These are phyloP conservation scores for Basileuterus tristriatus DNA, from an alignment of 2,797 vertebrate species.

Conservation along the genomic window DNA sequence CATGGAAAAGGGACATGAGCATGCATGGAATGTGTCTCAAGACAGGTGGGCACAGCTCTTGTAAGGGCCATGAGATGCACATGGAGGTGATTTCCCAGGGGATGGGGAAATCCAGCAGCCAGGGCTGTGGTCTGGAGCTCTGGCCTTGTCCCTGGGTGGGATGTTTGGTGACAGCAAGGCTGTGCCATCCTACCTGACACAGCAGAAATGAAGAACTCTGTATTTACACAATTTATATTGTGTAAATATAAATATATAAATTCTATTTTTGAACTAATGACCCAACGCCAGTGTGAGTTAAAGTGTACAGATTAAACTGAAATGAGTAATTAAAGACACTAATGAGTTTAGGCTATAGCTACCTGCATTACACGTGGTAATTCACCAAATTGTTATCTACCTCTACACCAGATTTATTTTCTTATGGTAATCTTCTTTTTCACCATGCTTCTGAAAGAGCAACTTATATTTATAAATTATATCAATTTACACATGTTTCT, in stretches of 20 bases:
- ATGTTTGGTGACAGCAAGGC: neutral
- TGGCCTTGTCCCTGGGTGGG: too few species aligned
- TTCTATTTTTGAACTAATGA: neutral
- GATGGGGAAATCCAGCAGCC: neutral
- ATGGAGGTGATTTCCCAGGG: neutral
- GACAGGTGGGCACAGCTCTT: neutral
- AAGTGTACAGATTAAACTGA: neutral
- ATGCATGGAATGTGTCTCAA: rapidly evolving
- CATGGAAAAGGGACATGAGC: neutral
- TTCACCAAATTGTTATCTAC: neutral
- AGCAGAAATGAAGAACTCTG: neutral
- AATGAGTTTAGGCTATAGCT: neutral
- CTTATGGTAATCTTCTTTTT: neutral
- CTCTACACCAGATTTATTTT: neutral
- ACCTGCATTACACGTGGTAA: neutral
- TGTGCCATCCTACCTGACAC: neutral
- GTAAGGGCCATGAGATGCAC: neutral
- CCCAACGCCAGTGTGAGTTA: neutral
- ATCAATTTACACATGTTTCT: neutral
- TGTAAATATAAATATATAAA: neutral
- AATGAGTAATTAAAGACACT: neutral
- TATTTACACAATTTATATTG: neutral
- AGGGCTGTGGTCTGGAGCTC: neutral
- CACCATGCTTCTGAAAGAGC: neutral
- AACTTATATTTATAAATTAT: neutral